Base-by-base conservation (phyloP, 2,113 vertebrate species). In the Calidris pugnax region DNA sequence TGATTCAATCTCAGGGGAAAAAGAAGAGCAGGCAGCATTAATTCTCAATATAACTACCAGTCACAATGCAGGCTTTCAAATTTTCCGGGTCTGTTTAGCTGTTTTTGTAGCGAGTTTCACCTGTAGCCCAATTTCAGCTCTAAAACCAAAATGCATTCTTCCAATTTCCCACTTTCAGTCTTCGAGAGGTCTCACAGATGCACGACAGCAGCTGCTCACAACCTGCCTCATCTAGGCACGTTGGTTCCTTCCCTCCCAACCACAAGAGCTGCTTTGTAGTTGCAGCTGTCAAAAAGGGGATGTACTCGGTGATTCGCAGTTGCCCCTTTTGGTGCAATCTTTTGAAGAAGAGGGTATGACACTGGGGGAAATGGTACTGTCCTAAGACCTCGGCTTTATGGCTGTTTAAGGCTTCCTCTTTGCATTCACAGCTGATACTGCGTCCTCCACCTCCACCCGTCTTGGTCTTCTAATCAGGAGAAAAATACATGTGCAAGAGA, bases 111-210 rank as follows among this genome's bases (percentile, higher is more conserved):
- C 51, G 32, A 39, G 45, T 71, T 67, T n/a, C 59, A 80, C 73
- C 85, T 24, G 26, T 14, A 69, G 76, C 39, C 26, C 56, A 10
- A 39, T 74, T 96, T 81, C 59, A 57, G 67, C 57, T 75, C 8
- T 2, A 66, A 81, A 95, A 27, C 35, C 30, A 6, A 74, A 43
- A 62, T 1, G 7, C 6, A 4, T 69, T 48, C 10, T 18, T 66
- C 60, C 10, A 11, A 1, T 67, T 84, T 53, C 87, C 96, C 97
- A 98, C 23, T 97, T 68, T 75, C 32, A 17, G 63, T 74, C 89
- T 83, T 89, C 69, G 39, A 91, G 97, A 55, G 97, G 97, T 64
- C 27, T 47, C 59, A 24, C 78, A 35, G 4, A 66, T 1, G 1
- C 63, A 26, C 5, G 2, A 21, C 55, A 33, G 67, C 69, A 77